Conservation (phyloP, 2,113 vertebrate genomes). For the Puffinus mauretanicus region DNA sequence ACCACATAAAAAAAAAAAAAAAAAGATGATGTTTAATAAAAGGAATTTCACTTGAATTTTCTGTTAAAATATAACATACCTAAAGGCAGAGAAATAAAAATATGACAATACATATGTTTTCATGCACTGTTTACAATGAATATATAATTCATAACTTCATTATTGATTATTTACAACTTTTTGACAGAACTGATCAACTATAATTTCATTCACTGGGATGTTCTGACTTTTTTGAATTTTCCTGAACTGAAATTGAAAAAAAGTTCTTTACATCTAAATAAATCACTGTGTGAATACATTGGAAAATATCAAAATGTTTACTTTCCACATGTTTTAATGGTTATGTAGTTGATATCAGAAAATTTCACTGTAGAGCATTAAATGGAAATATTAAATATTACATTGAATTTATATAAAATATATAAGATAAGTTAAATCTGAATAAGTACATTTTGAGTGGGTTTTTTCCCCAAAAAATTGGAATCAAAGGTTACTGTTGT, state of each 20-base stretch:
- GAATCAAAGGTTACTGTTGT: neutral
- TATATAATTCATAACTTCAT: neutral
- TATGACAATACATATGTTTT: neutral
- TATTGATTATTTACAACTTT: neutral
- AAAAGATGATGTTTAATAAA: neutral
- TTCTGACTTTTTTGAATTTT: neutral
- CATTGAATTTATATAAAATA: neutral
- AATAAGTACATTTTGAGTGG: neutral
- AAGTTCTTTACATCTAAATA: neutral
- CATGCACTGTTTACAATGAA: neutral
- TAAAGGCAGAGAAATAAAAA: neutral
- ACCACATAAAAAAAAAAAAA: neutral
- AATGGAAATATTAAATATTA: neutral
- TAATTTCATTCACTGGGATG: neutral
- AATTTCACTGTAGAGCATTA: neutral
- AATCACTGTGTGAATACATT: neutral
- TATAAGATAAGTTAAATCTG: neutral
- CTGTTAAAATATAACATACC: neutral
- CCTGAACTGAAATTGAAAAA: neutral
- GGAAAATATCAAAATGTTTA: neutral
- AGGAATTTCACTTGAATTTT: neutral
- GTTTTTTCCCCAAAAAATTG: accelerated
- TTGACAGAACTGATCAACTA: neutral
- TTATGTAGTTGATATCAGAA: neutral
- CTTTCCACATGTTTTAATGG: neutral